Evolutionary conservation across 2,888 invertebrate species (phyloP).

Genomic region (Calameuta filiformis): DNA sequence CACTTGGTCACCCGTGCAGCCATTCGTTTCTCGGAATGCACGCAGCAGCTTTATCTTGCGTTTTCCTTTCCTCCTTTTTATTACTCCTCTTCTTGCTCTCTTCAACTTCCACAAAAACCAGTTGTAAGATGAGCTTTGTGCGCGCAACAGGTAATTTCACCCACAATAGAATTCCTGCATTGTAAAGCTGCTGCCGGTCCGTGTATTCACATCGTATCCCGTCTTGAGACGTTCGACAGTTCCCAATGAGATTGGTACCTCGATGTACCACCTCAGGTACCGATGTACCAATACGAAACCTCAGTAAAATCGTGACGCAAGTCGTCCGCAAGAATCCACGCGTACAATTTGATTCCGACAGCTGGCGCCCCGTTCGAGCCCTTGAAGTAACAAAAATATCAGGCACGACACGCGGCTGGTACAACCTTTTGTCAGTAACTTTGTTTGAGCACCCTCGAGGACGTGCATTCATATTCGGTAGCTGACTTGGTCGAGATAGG

Average conservation of each 20-base stretch:
- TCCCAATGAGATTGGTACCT: not conserved
- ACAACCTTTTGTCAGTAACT: not conserved
- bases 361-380: not conserved
- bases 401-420: not conserved
- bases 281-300: not conserved
- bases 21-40: not conserved
- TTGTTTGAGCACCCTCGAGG: not conserved
- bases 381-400: not conserved
- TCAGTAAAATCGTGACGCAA: not conserved
- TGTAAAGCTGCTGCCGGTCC: not conserved
- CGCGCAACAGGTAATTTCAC: slow-evolving; percentile 28
- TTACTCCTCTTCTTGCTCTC: not conserved
- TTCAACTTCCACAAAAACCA: slow-evolving; percentile 21
- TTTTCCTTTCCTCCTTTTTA: not conserved
- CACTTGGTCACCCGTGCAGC: not conserved
- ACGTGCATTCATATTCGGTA: slow-evolving; percentile 47
- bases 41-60: slow-evolving; percentile 6
- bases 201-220: not conserved
- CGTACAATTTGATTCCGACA: not conserved
- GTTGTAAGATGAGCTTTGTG: slow-evolving; percentile 31
- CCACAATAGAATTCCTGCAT: slow-evolving; percentile 21
- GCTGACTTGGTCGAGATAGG: slow-evolving; percentile 47
- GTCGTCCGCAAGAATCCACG: not conserved
- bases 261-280: not conserved
- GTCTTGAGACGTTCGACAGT: not conserved